A percentile compares a stretch with the other conserved stretches of the same genome.
These are phyloP conservation scores for Bradysia coprophila DNA, from an alignment of 1,140 invertebrate species.

Conservation along the genomic window DNA sequence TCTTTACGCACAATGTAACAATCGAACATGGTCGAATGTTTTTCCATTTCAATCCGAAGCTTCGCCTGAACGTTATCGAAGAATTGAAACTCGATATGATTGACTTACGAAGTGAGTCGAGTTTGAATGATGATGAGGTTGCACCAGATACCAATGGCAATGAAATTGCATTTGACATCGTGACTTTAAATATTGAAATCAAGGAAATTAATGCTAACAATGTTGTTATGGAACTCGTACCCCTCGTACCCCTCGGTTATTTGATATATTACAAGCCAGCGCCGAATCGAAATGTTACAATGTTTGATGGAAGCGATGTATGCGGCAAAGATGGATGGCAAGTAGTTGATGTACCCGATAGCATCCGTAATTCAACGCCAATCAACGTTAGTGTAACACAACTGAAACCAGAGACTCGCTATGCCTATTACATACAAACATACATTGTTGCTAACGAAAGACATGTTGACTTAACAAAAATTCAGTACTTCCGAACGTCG, in stretches of 20 bases:
- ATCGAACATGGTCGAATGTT: slow-evolving; percentile 50
- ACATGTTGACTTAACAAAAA: slow-evolving; percentile 55
- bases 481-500: slow-evolving; percentile 63
- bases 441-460: slow-evolving; percentile 62
- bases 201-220: slow-evolving; percentile 21
- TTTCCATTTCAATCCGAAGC: slow-evolving; percentile 89
- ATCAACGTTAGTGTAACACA: slow-evolving; percentile 28
- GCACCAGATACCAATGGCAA: slow-evolving; percentile 77
- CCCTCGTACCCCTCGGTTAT: slow-evolving; percentile 65
- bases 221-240: slow-evolving; percentile 40
- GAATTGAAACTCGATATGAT: slow-evolving; percentile 24
- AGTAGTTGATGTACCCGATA: slow-evolving; percentile 27
- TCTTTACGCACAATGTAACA: slow-evolving; percentile 42
- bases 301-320: slow-evolving; percentile 70
- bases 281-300: slow-evolving; percentile 48
- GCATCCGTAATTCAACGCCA: slow-evolving; percentile 3
- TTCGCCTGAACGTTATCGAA: slow-evolving; percentile 67
- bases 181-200: slow-evolving; percentile 33
- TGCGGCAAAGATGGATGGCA: slow-evolving; percentile 50
- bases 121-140: slow-evolving; percentile 54
- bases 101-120: slow-evolving; percentile 10
- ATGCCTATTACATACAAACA: slow-evolving; percentile 79
- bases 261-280: slow-evolving; percentile 59
- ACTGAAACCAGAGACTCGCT: slow-evolving; percentile 66
- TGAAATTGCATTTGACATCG: slow-evolving; percentile 68